Percentiles rank a stretch among this genome's conserved stretches.
Evolutionary conservation across 2,113 vertebrate species (phyloP).

Genomic region (Triplophysa rosa): DNA sequence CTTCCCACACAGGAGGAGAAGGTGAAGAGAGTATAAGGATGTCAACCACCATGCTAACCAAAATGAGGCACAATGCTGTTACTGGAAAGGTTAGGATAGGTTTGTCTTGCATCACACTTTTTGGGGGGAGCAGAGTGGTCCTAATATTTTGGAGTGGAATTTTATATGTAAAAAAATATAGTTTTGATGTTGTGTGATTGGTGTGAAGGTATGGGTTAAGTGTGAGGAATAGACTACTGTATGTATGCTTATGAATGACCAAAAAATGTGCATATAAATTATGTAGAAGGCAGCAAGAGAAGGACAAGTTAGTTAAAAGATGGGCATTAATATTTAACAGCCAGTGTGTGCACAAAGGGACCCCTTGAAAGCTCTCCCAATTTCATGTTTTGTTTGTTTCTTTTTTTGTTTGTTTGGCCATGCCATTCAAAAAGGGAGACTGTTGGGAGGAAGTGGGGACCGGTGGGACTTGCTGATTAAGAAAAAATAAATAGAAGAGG

Average conservation of each 20-base stretch:
- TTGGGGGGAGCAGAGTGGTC: constrained; percentile 45
- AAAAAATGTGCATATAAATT: background rate
- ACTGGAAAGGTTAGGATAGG: constrained; percentile 56
- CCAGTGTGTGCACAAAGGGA: background rate
- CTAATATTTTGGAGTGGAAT: constrained; percentile 25
- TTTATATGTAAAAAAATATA: background rate
- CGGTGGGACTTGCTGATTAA: constrained; percentile 8
- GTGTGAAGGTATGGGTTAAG: background rate
- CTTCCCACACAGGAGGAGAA: constrained; percentile 48
- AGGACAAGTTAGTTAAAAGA: background rate
- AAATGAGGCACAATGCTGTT: constrained; percentile 57
- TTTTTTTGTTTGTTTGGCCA: background rate
- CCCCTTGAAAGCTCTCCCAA: background rate
- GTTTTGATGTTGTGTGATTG: background rate
- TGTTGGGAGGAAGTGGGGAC: background rate
- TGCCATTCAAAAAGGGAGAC: constrained; percentile 27
- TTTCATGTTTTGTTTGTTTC: background rate
- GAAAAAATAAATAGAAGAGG: background rate
- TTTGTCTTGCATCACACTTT: constrained; percentile 59
- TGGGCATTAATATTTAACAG: background rate
- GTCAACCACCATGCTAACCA: constrained; percentile 73
- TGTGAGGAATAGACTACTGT: background rate
- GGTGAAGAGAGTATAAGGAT: constrained; percentile 64
- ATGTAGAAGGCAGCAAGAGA: background rate
- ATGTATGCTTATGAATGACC: background rate